phyloP scores from a whole-genome alignment of 2,888 invertebrate species.

The Helicoverpa assulta region DNA sequence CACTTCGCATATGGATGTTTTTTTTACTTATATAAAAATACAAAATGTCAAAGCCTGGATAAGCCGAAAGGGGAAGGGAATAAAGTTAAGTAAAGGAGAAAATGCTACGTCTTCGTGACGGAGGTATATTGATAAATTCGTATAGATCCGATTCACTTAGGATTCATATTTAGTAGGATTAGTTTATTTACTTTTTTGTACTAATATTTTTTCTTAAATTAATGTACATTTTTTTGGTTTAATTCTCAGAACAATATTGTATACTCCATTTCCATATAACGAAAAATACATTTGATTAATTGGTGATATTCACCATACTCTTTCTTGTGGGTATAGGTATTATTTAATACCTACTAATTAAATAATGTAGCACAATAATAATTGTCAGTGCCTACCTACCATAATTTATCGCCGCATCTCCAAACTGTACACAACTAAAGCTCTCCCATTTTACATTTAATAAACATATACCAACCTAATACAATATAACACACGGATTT shows the following conservation, averaged over 20 bases:
- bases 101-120: conserved; percentile 24
- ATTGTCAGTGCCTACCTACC: too few species aligned
- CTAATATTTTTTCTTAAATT: conserved; percentile 5
- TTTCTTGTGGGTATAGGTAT: too few species aligned
- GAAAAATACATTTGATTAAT: too few species aligned
- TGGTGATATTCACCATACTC: too few species aligned
- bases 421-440: too few species aligned
- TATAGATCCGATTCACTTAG: conserved; percentile 18
- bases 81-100: conserved; percentile 40
- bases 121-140: conserved; percentile 35
- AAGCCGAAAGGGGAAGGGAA: conserved; percentile 36
- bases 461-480: too few species aligned
- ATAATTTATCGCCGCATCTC: too few species aligned
- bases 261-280: too few species aligned
- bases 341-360: too few species aligned
- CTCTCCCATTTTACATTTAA: too few species aligned
- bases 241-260: not conserved
- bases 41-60: conserved; percentile 42
- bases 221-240: not conserved
- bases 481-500: conserved; percentile 15
- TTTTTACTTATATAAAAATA: conserved; percentile 29
- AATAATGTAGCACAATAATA: too few species aligned
- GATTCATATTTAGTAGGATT: conserved; percentile 30
- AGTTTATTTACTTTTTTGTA: conserved; percentile 18
- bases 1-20: conserved; percentile 26